Conservation (phyloP, 2,113 vertebrate species). For the Hemichromis elongatus region DNA sequence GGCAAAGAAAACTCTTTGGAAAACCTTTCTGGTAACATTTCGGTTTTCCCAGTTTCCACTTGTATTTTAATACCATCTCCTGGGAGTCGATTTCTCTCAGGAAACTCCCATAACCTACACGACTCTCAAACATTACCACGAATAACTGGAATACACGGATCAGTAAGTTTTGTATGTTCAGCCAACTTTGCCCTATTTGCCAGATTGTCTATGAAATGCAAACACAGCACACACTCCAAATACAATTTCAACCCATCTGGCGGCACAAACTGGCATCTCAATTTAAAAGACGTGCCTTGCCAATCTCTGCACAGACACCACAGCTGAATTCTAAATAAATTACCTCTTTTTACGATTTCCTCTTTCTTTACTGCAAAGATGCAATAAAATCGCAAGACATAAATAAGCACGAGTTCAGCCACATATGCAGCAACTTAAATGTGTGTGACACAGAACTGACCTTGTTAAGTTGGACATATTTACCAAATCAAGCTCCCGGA, state of each 20-base stretch:
- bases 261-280: neutral
- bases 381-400: neutral
- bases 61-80: neutral
- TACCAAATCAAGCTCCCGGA: neutral
- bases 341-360: neutral
- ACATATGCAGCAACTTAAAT: neutral
- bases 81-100: fast-evolving
- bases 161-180: fast-evolving
- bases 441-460: neutral
- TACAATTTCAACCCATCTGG: neutral
- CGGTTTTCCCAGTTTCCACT: neutral
- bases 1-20: neutral
- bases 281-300: neutral
- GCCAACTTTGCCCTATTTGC: neutral
- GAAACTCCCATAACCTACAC: neutral
- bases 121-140: neutral
- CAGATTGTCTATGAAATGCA: neutral
- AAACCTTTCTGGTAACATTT: neutral
- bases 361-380: neutral
- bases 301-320: neutral
- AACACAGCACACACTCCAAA: neutral
- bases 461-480: neutral
- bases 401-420: neutral
- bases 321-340: neutral
- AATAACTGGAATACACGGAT: neutral